Evolutionary conservation across 2,888 invertebrate genomes (phyloP).

Genomic region (Andrena haemorrhoa): DNA sequence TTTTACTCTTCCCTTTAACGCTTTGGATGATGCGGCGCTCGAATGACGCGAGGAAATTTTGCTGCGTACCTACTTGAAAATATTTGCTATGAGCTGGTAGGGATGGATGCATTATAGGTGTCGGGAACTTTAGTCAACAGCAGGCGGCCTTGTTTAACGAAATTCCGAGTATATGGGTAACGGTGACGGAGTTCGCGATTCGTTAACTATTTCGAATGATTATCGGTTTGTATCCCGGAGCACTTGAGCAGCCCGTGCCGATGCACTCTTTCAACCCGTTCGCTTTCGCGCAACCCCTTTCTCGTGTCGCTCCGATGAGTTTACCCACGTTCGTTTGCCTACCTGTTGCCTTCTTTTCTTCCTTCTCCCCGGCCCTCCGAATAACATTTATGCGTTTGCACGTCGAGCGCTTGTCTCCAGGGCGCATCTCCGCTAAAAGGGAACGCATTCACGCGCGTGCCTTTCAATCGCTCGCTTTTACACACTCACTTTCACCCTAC

Average conservation of each 20-base stretch:
- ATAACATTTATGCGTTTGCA: slow-evolving; percentile 57
- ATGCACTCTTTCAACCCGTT: slow-evolving; percentile 21
- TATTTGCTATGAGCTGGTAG: too few species aligned
- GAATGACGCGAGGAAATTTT: neutral
- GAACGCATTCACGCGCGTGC: slow-evolving; percentile 22
- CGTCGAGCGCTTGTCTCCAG: slow-evolving; percentile 24
- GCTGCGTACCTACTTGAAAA: neutral
- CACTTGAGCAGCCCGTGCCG: too few species aligned
- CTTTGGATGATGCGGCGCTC: neutral
- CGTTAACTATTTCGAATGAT: neutral
- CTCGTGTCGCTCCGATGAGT: slow-evolving; percentile 14
- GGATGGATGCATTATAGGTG: too few species aligned
- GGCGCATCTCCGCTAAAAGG: neutral
- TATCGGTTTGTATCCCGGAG: neutral
- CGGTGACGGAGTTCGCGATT: neutral
- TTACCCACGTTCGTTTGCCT: slow-evolving; percentile 37
- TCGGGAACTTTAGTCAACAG: too few species aligned
- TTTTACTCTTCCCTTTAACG: slow-evolving; percentile 27
- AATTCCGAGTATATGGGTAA: too few species aligned
- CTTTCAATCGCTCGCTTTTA: slow-evolving; percentile 21
- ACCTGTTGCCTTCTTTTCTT: slow-evolving; percentile 66
- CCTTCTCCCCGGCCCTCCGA: slow-evolving; percentile 21
- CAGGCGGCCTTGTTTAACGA: too few species aligned
- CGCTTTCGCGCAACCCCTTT: slow-evolving; percentile 15
- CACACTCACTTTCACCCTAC: slow-evolving; percentile 7